Percentiles rank a stretch among this genome's conserved stretches.
phyloP scores from a whole-genome alignment of 2,113 vertebrate species.

The Sigmodon hispidus region DNA sequence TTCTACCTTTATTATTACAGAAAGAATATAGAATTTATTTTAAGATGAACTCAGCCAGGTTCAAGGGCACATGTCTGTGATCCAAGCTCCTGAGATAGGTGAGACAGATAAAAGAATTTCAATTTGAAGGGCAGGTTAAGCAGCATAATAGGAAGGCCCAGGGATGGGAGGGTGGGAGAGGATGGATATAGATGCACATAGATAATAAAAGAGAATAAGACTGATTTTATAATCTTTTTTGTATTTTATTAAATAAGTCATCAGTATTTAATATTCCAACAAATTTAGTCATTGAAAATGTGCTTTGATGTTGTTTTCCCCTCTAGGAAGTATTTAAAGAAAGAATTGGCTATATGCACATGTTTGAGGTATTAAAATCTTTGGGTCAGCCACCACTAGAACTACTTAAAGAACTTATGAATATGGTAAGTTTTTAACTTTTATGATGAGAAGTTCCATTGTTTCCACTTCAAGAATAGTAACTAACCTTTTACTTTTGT shows the following conservation, averaged over 20 bases:
- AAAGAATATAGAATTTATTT: conserved; percentile 22
- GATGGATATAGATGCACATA: background rate
- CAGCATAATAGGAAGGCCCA: background rate
- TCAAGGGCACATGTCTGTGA: background rate
- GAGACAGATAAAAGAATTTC: background rate
- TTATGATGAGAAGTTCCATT: conserved; percentile 10
- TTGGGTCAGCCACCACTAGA: conserved; percentile 94
- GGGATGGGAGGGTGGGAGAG: background rate
- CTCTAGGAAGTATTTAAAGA: conserved; percentile 98
- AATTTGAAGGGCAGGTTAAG: background rate
- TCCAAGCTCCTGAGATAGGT: background rate
- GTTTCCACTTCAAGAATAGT: conserved; percentile 8
- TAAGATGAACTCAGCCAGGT: background rate
- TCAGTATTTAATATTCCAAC: conserved; percentile 9
- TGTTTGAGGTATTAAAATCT: conserved; percentile 95
- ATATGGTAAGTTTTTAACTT: conserved; percentile 92
- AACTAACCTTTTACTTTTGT: conserved; percentile 67
- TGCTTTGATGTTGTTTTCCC: conserved; percentile 63
- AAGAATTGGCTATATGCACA: conserved; percentile 96
- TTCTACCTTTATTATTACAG: background rate
- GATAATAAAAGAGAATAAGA: conserved; percentile 25
- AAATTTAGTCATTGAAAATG: conserved; percentile 46
- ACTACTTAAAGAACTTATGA: conserved; percentile 97
- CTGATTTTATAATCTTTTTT: conserved; percentile 20
- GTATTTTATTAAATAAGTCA: background rate